Percentiles rank a stretch among this genome's conserved stretches.
These are phyloP conservation scores for Opisthograptis luteolata DNA, from an alignment of 2,888 invertebrate species.

Conservation along the genomic window DNA sequence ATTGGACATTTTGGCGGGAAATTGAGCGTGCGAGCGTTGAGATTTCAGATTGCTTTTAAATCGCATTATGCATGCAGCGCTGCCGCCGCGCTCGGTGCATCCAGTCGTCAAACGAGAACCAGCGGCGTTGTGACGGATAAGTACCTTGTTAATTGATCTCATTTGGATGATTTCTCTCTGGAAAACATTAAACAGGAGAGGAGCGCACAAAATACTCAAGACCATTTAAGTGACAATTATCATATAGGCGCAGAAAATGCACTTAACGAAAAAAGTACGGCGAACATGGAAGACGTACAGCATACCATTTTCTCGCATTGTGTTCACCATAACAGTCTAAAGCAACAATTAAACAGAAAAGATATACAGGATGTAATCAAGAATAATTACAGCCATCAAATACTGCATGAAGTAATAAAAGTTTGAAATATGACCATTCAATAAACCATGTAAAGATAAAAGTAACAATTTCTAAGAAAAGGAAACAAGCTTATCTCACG, in stretches of 20 bases:
- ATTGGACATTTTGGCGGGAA: conserved; percentile 66
- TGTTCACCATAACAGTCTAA: too few relatives aligned
- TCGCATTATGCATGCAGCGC: conserved; percentile 61
- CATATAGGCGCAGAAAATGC: background rate
- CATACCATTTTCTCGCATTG: too few relatives aligned
- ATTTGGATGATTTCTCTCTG: conserved; percentile 34
- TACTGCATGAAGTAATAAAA: background rate
- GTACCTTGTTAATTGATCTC: conserved; percentile 47
- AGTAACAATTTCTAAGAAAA: background rate
- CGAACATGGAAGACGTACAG: too few relatives aligned
- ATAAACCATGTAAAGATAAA: background rate
- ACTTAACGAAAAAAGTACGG: too few relatives aligned
- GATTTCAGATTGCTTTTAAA: conserved; percentile 82
- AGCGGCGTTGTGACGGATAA: conserved; percentile 31
- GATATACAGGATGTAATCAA: background rate
- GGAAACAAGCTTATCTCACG: background rate
- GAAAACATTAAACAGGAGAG: background rate
- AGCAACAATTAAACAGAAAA: background rate
- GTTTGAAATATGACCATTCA: background rate
- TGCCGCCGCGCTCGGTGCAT: conserved; percentile 51
- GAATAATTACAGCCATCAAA: background rate
- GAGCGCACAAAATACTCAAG: background rate
- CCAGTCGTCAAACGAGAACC: conserved; percentile 42
- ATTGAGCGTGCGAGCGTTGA: conserved; percentile 68
- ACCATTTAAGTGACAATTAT: background rate